phyloP scores from a whole-genome alignment of 2,113 vertebrate species.

The Oryzias melastigma region DNA sequence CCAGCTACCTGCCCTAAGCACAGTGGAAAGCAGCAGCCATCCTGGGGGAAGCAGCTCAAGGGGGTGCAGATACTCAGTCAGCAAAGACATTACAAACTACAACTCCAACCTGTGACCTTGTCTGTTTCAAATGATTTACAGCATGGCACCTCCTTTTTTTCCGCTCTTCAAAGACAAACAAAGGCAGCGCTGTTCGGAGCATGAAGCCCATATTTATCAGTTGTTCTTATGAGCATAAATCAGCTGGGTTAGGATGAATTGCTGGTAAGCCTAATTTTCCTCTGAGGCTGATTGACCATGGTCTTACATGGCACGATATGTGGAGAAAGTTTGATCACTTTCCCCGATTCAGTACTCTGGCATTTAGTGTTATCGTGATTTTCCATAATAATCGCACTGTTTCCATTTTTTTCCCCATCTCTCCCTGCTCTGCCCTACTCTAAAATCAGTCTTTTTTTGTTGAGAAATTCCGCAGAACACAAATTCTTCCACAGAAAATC shows the following conservation, averaged over 20 bases:
- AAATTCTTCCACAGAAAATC: conserved; percentile 58
- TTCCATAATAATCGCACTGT: conserved; percentile 18
- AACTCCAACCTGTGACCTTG: conserved; percentile 57
- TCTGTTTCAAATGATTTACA: conserved; percentile 71
- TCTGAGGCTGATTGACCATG: conserved; percentile 44
- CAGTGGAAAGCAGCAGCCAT: conserved; percentile 18
- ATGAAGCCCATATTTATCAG: conserved; percentile 16
- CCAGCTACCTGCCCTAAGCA: conserved; percentile 29
- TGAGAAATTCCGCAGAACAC: conserved; percentile 43
- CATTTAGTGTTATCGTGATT: conserved; percentile 32
- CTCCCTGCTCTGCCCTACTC: neutral
- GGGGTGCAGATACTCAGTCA: conserved; percentile 36
- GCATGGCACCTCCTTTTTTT: conserved; percentile 47
- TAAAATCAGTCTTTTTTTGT: conserved; percentile 38
- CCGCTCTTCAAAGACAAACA: conserved; percentile 55
- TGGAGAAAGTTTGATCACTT: conserved; percentile 21
- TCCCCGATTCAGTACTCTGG: conserved; percentile 4
- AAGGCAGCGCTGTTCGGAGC: conserved; percentile 68
- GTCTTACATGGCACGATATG: conserved; percentile 25
- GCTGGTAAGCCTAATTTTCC: conserved; percentile 21
- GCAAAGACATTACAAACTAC: conserved; percentile 51
- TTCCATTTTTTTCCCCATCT: conserved; percentile 8
- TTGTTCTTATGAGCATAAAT: conserved; percentile 19
- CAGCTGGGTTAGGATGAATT: conserved; percentile 11
- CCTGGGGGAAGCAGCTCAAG: conserved; percentile 3